Base-by-base conservation (phyloP, 2,797 vertebrate genomes). In the Tapirus indicus region DNA sequence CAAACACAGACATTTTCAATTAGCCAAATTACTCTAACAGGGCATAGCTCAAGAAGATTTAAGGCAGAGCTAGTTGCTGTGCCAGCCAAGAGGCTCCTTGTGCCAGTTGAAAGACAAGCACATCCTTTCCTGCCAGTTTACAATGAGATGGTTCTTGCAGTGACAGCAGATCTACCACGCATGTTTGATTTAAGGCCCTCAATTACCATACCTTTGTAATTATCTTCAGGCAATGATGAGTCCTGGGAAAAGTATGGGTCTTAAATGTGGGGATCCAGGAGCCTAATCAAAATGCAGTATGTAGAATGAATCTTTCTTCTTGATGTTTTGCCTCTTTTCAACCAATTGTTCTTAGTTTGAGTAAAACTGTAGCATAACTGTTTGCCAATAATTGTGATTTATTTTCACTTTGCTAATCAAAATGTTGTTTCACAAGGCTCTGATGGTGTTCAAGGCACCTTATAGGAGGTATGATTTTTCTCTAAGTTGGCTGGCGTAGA, bases 321-420 rank as follows among this genome's bases (percentile, higher is more conserved):
- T 98, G 97, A 97, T 97, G 92, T 98, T 98, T 98, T 95, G 98
- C 97, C 96, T 93, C 91, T 96, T 96, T 94, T 98, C 94, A 98
- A 97, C 96, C 52, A 3, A 98, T 98, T 98, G 98, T 97, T 98
- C 98, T 98, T 98, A 96, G 88, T 98, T 98, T 98, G 98, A 97
- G 96, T 97, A 98, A 98, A 98, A 97, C 56, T 88, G 87, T 98
- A 97, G 90, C 88, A 96, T 84, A 98, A 95, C 89, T 94, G 78
- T 98, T 96, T 98, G 98, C 98, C 98, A 98, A 96, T 94, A 96
- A 84, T 97, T 94, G 90, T 98, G 98, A 98, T 98, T 98, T 95
- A 98, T 98, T 97, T 98, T 98, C 97, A 98, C 96, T 99, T 98
- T 98, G 95, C 98, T 98, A 97, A 98, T 98, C 97, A 98, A 98